Percentiles rank a stretch among this genome's conserved stretches.
phyloP scores from a whole-genome alignment of 2,797 vertebrate species.

The Sebastes hubbsi region DNA sequence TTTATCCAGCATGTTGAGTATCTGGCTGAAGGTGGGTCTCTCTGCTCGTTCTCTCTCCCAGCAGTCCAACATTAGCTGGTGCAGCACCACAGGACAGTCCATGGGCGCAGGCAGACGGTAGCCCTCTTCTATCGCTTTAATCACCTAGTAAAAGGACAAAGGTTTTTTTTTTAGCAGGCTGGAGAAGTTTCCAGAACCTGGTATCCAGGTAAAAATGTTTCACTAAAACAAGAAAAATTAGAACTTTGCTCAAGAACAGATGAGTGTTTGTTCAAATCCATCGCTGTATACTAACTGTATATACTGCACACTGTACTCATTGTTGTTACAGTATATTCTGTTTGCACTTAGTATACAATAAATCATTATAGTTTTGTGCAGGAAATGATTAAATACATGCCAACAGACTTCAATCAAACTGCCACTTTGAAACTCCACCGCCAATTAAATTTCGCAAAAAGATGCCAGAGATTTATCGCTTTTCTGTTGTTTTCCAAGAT shows the following conservation, averaged over 20 bases:
- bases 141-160: constrained; percentile 83
- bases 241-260: background rate
- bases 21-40: constrained; percentile 97
- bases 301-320: background rate
- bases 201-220: background rate
- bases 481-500: constrained; percentile 28
- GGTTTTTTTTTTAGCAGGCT: background rate
- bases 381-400: constrained; percentile 11
- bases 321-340: background rate
- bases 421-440: background rate
- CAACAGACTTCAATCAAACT: background rate
- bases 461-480: constrained; percentile 26
- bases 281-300: background rate
- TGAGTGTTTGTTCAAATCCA: background rate
- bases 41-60: constrained; percentile 97
- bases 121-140: constrained; percentile 98
- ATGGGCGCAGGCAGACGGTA: constrained; percentile 96
- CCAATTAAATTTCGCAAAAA: background rate
- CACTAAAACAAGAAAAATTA: background rate
- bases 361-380: background rate
- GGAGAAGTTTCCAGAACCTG: background rate
- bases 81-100: constrained; percentile 96
- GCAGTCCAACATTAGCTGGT: constrained; percentile 98
- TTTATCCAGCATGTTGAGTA: constrained; percentile 99
- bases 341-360: background rate